A percentile compares a stretch with the other conserved stretches of the same genome.
phyloP scores from a whole-genome alignment of 2,113 vertebrate genomes.

The Morone saxatilis region DNA sequence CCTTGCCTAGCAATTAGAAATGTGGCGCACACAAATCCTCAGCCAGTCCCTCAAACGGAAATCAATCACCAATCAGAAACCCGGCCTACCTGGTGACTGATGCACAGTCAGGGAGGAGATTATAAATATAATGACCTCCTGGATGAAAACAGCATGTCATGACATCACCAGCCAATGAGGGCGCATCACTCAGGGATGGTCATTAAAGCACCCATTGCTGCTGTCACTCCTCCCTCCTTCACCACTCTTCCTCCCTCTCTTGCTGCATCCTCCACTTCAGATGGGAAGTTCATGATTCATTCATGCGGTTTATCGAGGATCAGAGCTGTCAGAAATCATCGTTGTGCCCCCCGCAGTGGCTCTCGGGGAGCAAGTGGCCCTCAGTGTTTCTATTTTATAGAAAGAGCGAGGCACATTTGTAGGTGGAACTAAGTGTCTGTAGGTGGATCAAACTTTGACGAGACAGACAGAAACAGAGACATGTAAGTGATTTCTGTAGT shows the following conservation, averaged over 20 bases:
- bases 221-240: not conserved
- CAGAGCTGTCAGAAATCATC: constrained; percentile 45
- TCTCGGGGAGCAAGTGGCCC: constrained; percentile 41
- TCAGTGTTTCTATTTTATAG: constrained; percentile 30
- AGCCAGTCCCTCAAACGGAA: not conserved
- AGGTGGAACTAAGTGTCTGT: constrained; percentile 18
- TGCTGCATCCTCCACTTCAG: constrained; percentile 33
- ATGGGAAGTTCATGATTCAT: constrained; percentile 62
- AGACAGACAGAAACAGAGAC: constrained; percentile 32
- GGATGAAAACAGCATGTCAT: constrained; percentile 41
- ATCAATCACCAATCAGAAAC: constrained; percentile 52
- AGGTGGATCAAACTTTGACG: constrained; percentile 15
- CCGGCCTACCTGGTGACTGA: constrained; percentile 13
- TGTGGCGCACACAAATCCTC: constrained; percentile 22
- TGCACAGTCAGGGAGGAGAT: constrained; percentile 14
- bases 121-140: constrained; percentile 51
- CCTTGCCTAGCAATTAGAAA: constrained; percentile 44
- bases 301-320: constrained; percentile 37
- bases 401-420: not conserved
- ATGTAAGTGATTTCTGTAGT: constrained; percentile 19
- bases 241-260: constrained; percentile 9
- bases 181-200: constrained; percentile 8
- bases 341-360: not conserved
- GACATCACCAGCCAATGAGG: constrained; percentile 34
- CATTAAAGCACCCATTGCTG: constrained; percentile 61